Evolutionary conservation across 2,113 vertebrate genomes (phyloP).

Genomic region (Prietella phreatophila): DNA sequence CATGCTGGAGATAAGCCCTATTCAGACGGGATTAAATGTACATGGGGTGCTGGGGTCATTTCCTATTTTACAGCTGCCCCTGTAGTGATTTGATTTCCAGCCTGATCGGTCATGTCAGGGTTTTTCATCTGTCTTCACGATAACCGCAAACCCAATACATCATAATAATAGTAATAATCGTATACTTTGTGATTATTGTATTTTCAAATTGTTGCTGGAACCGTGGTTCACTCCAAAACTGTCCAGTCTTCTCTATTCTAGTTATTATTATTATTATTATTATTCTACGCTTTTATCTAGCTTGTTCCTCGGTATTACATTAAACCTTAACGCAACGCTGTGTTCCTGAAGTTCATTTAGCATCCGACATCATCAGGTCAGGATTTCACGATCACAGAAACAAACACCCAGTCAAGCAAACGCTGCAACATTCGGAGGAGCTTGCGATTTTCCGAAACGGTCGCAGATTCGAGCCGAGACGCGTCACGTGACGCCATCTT

Average conservation of each 20-base stretch:
- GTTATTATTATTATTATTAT: too few species aligned
- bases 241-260: not conserved
- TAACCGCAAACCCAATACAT: not conserved
- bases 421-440: too few species aligned
- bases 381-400: too few species aligned
- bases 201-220: not conserved
- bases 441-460: too few species aligned
- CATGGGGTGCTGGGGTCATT: not conserved
- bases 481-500: too few species aligned
- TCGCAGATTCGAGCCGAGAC: too few species aligned
- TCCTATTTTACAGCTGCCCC: not conserved
- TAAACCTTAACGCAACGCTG: not conserved
- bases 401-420: too few species aligned
- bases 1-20: not conserved
- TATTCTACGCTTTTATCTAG: not conserved
- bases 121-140: not conserved
- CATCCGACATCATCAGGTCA: too few species aligned
- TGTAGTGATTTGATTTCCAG: not conserved
- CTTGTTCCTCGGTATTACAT: not conserved
- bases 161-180: not conserved
- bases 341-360: not conserved
- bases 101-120: not conserved
- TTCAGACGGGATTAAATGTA: not conserved
- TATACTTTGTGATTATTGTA: not conserved
- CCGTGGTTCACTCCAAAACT: not conserved